Conservation (phyloP, 37 sponge, comb jelly and placozoan genomes). For the Beroe ovata region DNA sequence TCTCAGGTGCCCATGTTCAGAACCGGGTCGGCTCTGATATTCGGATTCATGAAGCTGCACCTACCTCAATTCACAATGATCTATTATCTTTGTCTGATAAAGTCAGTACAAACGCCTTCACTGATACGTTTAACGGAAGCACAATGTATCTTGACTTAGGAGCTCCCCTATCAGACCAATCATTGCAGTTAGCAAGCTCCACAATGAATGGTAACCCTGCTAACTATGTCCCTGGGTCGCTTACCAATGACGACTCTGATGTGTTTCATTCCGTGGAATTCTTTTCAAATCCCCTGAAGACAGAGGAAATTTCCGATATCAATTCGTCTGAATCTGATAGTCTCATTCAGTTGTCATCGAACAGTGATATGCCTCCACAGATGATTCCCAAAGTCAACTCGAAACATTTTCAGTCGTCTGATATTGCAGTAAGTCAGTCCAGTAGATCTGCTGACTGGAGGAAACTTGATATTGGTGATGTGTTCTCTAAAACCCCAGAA, state of each 20-base stretch:
- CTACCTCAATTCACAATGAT: background rate
- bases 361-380: no score
- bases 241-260: conserved; percentile 12
- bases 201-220: background rate
- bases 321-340: conserved; percentile 35
- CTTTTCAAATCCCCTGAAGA: conserved; percentile 33
- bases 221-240: conserved; percentile 48
- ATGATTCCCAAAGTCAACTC: no score
- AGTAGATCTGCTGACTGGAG: conserved; percentile 25
- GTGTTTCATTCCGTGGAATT: conserved; percentile 1
- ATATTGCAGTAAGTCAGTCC: no score
- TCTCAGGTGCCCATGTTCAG: background rate
- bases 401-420: no score
- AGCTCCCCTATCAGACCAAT: background rate
- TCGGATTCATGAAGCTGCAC: background rate
- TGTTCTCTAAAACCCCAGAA: no score
- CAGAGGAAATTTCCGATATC: background rate
- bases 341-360: background rate
- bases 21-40: background rate
- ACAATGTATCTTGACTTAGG: background rate
- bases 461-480: background rate
- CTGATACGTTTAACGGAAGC: background rate
- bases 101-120: background rate
- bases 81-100: background rate
- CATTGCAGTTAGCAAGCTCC: no score